Conservation (phyloP, 2,113 vertebrate species). For the Saccopteryx bilineata region DNA sequence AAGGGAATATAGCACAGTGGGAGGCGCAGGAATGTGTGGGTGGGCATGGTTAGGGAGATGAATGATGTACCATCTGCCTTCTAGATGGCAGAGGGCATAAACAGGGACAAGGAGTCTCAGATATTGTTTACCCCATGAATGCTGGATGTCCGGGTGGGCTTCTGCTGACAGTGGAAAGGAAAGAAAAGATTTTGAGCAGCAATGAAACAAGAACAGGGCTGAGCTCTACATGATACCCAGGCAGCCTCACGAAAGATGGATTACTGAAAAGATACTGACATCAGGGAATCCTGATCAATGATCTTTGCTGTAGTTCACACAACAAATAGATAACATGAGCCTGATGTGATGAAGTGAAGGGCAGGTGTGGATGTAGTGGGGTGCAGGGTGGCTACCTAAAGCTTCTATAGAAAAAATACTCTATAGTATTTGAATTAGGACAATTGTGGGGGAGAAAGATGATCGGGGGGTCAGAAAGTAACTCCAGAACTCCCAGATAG, state of each 20-base stretch:
- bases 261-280: slow-evolving; percentile 33
- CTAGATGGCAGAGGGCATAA: neutral
- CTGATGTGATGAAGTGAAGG: neutral
- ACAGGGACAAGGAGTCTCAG: neutral
- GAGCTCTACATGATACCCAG: slow-evolving; percentile 40
- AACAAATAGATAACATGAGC: slow-evolving; percentile 25
- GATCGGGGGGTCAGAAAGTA: neutral
- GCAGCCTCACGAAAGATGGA: neutral
- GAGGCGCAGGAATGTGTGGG: neutral
- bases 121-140: neutral
- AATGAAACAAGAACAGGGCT: neutral
- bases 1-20: neutral
- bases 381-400: neutral
- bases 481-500: neutral
- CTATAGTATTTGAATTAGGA: slow-evolving; percentile 8
- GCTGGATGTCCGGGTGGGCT: neutral
- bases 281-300: neutral
- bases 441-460: neutral
- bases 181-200: slow-evolving; percentile 10
- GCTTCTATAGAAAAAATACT: neutral
- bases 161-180: neutral
- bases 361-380: neutral
- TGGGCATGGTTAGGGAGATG: neutral
- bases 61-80: neutral
- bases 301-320: slow-evolving; percentile 35